Conservation (phyloP, 1,140 invertebrate species). For the Eupeodes corollae region DNA sequence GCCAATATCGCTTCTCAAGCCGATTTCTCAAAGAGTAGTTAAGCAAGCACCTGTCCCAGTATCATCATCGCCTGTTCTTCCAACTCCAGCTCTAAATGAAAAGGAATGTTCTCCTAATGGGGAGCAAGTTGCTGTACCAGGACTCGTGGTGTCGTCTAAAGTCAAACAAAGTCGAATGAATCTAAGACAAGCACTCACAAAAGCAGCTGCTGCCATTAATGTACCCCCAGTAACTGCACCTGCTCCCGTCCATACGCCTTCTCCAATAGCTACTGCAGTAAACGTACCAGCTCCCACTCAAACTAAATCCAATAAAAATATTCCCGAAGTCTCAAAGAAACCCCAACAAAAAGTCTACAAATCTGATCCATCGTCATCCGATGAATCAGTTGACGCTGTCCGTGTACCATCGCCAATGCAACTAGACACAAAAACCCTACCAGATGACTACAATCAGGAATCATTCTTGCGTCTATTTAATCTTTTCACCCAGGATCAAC, state of each 20-base stretch:
- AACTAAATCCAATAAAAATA: not conserved
- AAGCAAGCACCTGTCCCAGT: not conserved
- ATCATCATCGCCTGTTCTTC: not conserved
- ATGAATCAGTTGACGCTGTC: slow-evolving; percentile 20
- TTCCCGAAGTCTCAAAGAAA: slow-evolving; percentile 1
- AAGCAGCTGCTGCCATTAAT: slow-evolving; percentile 3
- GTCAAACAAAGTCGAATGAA: slow-evolving; percentile 21
- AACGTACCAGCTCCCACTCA: slow-evolving; percentile 3
- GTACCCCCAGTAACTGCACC: not conserved
- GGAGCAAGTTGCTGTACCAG: not conserved
- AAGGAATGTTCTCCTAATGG: too few relatives aligned
- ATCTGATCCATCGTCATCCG: slow-evolving; percentile 20
- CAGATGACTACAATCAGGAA: slow-evolving; percentile 27
- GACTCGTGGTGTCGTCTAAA: slow-evolving; percentile 5
- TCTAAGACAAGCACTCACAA: slow-evolving; percentile 24
- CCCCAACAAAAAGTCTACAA: slow-evolving; percentile 1
- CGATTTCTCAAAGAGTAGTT: slow-evolving; percentile 6
- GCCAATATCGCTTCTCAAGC: slow-evolving; percentile 3
- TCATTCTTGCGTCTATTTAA: slow-evolving; percentile 25
- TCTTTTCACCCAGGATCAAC: slow-evolving; percentile 22
- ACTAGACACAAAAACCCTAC: slow-evolving; percentile 17
- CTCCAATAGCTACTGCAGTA: not conserved
- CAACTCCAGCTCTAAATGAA: not conserved
- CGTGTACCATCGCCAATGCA: slow-evolving; percentile 15
- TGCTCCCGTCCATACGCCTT: not conserved